Evolutionary conservation across 2,113 vertebrate species (phyloP).

Genomic region (Sceloporus undulatus): DNA sequence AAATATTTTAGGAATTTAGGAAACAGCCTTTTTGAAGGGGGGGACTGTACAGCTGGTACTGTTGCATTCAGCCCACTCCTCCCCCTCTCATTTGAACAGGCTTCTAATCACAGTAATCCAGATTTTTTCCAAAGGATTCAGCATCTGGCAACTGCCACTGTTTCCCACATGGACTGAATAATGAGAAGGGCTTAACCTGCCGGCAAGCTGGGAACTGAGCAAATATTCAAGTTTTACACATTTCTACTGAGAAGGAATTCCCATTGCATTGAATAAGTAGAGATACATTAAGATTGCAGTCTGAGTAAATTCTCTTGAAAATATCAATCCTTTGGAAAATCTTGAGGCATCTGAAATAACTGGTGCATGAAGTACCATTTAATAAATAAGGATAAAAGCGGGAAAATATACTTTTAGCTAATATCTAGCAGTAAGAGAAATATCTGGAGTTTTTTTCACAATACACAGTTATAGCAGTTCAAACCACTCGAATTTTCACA

Average conservation of each 20-base stretch:
- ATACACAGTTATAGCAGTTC: too few species aligned
- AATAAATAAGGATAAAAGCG: neutral
- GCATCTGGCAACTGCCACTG: neutral
- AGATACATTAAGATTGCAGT: neutral
- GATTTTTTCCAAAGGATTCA: neutral
- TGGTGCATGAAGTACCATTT: neutral
- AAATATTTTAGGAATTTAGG: neutral
- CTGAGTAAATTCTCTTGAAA: neutral
- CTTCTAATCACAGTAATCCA: constrained; percentile 9
- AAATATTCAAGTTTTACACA: too few species aligned
- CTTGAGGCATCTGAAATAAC: neutral
- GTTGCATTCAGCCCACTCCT: neutral
- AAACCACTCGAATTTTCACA: too few species aligned
- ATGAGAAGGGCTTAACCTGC: neutral
- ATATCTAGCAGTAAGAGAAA: constrained; percentile 13
- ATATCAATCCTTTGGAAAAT: neutral
- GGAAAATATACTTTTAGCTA: constrained; percentile 1
- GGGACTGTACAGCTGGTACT: neutral
- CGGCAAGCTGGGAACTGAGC: neutral
- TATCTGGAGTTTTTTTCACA: too few species aligned
- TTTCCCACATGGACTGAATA: neutral
- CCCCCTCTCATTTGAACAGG: constrained; percentile 4
- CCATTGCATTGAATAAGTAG: too few species aligned
- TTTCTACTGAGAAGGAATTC: too few species aligned
- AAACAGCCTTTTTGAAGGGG: neutral